Evolutionary conservation across 2,797 vertebrate genomes (phyloP).

Genomic region (Botia kubotai): DNA sequence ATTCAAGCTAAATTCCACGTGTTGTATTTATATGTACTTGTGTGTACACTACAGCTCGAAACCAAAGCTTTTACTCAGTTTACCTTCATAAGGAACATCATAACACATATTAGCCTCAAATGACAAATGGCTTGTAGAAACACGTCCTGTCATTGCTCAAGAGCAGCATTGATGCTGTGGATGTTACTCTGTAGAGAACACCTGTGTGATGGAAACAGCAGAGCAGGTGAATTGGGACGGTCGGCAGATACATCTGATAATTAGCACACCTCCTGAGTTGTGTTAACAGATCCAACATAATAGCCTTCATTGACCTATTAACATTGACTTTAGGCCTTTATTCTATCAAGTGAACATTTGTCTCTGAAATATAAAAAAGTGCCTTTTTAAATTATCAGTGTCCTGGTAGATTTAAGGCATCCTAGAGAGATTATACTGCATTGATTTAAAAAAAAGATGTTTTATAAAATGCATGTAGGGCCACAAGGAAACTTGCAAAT

Average conservation of each 20-base stretch:
- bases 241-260: not conserved
- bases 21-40: conserved; percentile 71
- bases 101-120: conserved; percentile 14
- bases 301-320: conserved; percentile 17
- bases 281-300: conserved; percentile 11
- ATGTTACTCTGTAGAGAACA: not conserved
- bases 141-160: not conserved
- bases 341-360: not conserved
- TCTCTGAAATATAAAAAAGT: conserved; percentile 37
- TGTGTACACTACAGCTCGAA: conserved; percentile 79
- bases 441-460: not conserved
- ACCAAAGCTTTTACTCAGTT: conserved; percentile 73
- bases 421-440: not conserved
- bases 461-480: not conserved
- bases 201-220: not conserved
- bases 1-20: conserved; percentile 57
- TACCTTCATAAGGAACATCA: conserved; percentile 33
- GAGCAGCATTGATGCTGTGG: not conserved
- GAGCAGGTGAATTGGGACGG: not conserved
- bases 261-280: conserved; percentile 11
- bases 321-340: not conserved
- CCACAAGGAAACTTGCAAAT: not conserved
- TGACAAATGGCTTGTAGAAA: not conserved
- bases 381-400: conserved; percentile 23
- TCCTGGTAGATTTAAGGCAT: not conserved